phyloP scores from a whole-genome alignment of 2,888 invertebrate genomes.

The Caprella mutica region DNA sequence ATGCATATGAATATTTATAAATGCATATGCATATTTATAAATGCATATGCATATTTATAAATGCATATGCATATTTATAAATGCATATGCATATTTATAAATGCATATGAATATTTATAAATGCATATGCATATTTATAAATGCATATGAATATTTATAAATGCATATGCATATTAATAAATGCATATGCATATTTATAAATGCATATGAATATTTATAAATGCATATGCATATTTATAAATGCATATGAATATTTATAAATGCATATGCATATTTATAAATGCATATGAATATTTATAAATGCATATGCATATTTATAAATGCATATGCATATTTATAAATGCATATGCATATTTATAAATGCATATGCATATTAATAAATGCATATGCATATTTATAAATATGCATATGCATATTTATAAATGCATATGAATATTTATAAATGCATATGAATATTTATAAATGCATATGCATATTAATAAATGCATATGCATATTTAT shows the following conservation, averaged over 20 bases:
- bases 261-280: slow-evolving; percentile 14
- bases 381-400: slow-evolving; percentile 13
- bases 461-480: not conserved
- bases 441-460: slow-evolving; percentile 10
- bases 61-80: slow-evolving; percentile 5
- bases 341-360: slow-evolving; percentile 14
- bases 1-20: slow-evolving; percentile 3
- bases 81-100: slow-evolving; percentile 8
- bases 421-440: slow-evolving; percentile 16
- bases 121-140: not conserved
- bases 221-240: not conserved
- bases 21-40: slow-evolving; percentile 6
- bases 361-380: slow-evolving; percentile 13
- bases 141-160: not conserved
- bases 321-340: slow-evolving; percentile 15
- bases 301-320: slow-evolving; percentile 13
- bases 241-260: slow-evolving; percentile 14
- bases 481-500: slow-evolving; percentile 2
- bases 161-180: too few relatives aligned
- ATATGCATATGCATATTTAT: slow-evolving; percentile 10
- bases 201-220: not conserved
- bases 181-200: not conserved
- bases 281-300: slow-evolving; percentile 17
- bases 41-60: not conserved
- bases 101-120: slow-evolving; percentile 3